Percentiles rank a stretch among this genome's conserved stretches.
Evolutionary conservation across 64 coral and sea anemone species (phyloP).

Genomic region (Anthopleura sola): DNA sequence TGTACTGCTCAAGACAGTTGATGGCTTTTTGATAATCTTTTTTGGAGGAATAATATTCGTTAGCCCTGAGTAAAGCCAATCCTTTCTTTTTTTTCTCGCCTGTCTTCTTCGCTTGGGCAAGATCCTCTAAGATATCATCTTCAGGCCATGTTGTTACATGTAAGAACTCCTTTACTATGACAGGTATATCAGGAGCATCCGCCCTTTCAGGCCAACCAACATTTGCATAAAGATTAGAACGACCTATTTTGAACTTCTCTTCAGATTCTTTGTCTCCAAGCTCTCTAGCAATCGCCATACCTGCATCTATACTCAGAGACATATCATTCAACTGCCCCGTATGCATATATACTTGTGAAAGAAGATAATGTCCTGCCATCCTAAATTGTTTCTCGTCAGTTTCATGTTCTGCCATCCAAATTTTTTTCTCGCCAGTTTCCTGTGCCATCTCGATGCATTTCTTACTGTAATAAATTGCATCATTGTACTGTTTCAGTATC

Average conservation of each 20-base stretch:
- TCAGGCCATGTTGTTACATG: not conserved
- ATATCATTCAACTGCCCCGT: too few relatives aligned
- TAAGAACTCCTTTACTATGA: not conserved
- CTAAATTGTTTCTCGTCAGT: too few relatives aligned
- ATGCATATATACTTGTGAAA: too few relatives aligned
- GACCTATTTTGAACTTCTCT: not conserved
- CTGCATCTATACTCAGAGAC: too few relatives aligned
- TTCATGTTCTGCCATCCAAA: not conserved
- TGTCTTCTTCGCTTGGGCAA: not conserved
- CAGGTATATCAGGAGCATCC: too few relatives aligned
- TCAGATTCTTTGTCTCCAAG: too few relatives aligned
- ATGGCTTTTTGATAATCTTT: not conserved
- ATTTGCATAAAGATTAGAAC: not conserved
- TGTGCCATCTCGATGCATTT: too few relatives aligned
- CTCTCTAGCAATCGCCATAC: too few relatives aligned
- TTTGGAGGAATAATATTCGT: not conserved
- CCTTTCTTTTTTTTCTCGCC: not conserved
- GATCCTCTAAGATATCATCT: not conserved
- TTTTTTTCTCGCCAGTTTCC: not conserved
- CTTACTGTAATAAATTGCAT: too few relatives aligned
- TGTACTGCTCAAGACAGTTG: not conserved
- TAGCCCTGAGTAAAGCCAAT: not conserved
- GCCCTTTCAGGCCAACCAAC: not conserved
- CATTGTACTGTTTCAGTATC: not conserved
- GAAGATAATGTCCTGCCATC: too few relatives aligned